Conservation (phyloP, 2,888 invertebrate genomes). For the Herminia tarsipennalis region DNA sequence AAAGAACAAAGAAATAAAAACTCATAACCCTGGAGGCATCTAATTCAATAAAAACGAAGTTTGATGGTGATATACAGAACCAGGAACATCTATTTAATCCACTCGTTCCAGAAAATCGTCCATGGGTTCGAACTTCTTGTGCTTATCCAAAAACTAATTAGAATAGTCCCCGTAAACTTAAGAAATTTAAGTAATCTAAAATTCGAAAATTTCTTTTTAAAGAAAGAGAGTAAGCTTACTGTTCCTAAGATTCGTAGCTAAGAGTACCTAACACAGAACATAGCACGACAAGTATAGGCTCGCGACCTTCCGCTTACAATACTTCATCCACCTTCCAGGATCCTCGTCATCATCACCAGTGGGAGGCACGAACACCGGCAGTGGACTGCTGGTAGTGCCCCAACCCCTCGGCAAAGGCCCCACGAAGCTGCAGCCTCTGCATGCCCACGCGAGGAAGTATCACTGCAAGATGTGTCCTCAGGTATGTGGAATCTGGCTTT, state of each 20-base stretch:
- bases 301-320: too few species aligned
- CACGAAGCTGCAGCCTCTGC: slow-evolving; percentile 75
- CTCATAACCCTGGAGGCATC: too few species aligned
- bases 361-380: slow-evolving; percentile 74
- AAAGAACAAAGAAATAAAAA: too few species aligned
- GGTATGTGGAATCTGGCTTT: slow-evolving; percentile 85
- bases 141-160: too few species aligned
- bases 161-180: too few species aligned
- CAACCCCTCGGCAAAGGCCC: slow-evolving; percentile 91
- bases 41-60: too few species aligned
- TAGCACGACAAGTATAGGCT: too few species aligned
- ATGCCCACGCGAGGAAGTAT: slow-evolving; percentile 90
- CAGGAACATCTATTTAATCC: too few species aligned
- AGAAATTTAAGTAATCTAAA: not conserved
- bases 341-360: slow-evolving; percentile 81
- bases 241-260: not conserved
- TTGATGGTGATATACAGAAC: too few species aligned
- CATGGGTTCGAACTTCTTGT: too few species aligned
- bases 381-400: slow-evolving; percentile 92
- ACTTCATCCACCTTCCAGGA: slow-evolving; percentile 62
- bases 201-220: not conserved
- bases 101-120: too few species aligned
- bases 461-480: slow-evolving; percentile 99
- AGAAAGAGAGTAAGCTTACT: not conserved
- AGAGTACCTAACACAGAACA: too few species aligned